A percentile compares a stretch with the other conserved stretches of the same genome.
Conservation (phyloP, 2,797 vertebrate genomes). For the Acrocephalus scirpaceus region DNA sequence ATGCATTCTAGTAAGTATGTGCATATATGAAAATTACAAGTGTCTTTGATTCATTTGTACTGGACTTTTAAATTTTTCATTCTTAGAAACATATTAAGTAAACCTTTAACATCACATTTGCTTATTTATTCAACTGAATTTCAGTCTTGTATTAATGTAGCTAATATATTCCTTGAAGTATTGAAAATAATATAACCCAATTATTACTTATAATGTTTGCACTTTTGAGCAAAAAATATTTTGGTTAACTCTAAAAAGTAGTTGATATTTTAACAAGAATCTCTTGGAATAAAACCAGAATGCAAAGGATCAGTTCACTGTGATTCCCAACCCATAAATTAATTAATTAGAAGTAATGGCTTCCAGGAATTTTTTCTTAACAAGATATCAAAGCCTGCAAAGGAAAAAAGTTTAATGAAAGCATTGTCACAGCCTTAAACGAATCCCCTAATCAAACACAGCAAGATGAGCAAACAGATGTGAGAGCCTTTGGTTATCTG, state of each 20-base stretch:
- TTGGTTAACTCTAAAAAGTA: not conserved
- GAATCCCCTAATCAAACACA: not conserved
- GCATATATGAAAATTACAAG: not conserved
- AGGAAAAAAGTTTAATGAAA: not conserved
- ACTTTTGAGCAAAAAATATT: not conserved
- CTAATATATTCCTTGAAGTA: not conserved
- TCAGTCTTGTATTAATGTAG: not conserved
- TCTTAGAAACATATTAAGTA: not conserved
- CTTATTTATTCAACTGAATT: not conserved
- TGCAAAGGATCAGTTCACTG: not conserved
- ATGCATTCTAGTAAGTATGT: not conserved
- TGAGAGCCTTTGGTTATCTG: not conserved
- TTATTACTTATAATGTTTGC: not conserved
- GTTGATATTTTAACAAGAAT: not conserved
- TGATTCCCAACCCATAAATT: not conserved
- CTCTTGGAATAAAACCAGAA: conserved; percentile 6
- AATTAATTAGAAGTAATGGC: not conserved
- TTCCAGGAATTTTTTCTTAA: conserved; percentile 18
- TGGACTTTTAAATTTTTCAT: not conserved
- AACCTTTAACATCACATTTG: not conserved
- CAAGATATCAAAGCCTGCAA: conserved; percentile 31
- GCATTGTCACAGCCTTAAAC: not conserved
- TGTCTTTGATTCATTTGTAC: not conserved
- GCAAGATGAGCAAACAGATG: not conserved
- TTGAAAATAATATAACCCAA: not conserved